Conservation (phyloP, 2,888 invertebrate genomes). For the Neelides folsomi region DNA sequence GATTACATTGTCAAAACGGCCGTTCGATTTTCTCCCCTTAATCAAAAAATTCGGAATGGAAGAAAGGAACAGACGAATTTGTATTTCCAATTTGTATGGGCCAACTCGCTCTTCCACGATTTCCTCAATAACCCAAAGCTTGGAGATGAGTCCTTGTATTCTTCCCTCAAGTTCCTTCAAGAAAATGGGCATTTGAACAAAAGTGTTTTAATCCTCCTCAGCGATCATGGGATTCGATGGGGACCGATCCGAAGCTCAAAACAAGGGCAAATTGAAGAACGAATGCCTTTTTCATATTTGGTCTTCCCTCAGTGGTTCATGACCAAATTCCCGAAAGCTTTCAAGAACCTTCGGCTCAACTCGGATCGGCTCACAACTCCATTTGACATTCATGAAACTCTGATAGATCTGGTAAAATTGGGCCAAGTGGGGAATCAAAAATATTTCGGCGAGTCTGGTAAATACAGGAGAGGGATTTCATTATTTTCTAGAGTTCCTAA, state of each 20-base stretch:
- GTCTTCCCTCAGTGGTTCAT: slow-evolving; percentile 59
- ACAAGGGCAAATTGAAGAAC: slow-evolving; percentile 64
- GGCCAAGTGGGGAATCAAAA: neutral
- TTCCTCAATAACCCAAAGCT: slow-evolving; percentile 61
- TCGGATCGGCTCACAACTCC: slow-evolving; percentile 53
- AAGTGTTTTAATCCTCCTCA: slow-evolving; percentile 56
- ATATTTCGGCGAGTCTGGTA: neutral
- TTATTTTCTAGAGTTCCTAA: neutral
- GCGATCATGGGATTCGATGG: slow-evolving; percentile 83
- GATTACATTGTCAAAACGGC: slow-evolving; percentile 56
- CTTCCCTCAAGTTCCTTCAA: slow-evolving; percentile 47
- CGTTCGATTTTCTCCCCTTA: slow-evolving; percentile 39
- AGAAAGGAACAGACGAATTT: slow-evolving; percentile 40
- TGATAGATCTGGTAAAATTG: slow-evolving; percentile 49
- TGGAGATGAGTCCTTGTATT: slow-evolving; percentile 53
- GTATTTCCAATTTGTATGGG: slow-evolving; percentile 74
- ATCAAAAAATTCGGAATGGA: neutral
- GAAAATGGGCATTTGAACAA: slow-evolving; percentile 47
- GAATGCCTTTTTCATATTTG: slow-evolving; percentile 65
- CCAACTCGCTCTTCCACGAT: slow-evolving; percentile 70
- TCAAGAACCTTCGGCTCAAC: slow-evolving; percentile 45
- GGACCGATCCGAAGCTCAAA: slow-evolving; percentile 69
- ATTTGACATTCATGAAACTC: slow-evolving; percentile 68
- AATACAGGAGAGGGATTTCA: too few species aligned
- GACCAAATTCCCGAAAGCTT: slow-evolving; percentile 47